Conservation (phyloP, 2,113 vertebrate genomes). For the Hyaena hyaena region DNA sequence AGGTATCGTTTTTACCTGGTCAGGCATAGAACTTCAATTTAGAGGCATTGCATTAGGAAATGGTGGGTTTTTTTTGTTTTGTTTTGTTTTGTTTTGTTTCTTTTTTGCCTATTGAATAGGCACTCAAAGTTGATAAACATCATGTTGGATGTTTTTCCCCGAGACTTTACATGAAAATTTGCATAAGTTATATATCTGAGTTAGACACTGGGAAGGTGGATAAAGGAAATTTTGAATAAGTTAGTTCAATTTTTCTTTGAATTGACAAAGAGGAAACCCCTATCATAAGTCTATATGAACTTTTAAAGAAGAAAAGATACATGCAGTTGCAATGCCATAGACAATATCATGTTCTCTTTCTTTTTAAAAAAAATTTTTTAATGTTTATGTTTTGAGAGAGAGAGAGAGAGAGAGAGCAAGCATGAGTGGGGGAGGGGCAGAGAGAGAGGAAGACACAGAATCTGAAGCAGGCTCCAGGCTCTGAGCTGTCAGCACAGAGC, state of each 20-base stretch:
- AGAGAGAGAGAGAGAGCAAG: too few relatives aligned
- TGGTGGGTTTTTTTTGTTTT: background rate
- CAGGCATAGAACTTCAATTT: background rate
- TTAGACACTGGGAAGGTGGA: background rate
- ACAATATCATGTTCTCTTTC: too few relatives aligned
- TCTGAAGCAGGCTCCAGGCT: too few relatives aligned
- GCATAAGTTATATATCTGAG: background rate
- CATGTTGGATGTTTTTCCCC: background rate
- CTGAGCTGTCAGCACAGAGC: too few relatives aligned
- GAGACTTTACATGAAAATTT: background rate
- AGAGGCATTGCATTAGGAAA: background rate
- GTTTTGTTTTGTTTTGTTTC: too few relatives aligned
- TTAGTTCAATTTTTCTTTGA: conserved; percentile 23
- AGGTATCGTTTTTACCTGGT: background rate
- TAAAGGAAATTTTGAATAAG: background rate
- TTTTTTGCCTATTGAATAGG: background rate
- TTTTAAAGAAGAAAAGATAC: conserved; percentile 66
- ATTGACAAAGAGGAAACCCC: conserved; percentile 60
- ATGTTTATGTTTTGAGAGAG: too few relatives aligned
- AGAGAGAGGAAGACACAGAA: too few relatives aligned
- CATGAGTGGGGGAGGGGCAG: too few relatives aligned
- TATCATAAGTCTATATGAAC: conserved; percentile 58
- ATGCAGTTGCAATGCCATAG: background rate
- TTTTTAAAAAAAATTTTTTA: too few relatives aligned
- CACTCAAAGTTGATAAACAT: background rate